Evolutionary conservation across 2,888 invertebrate genomes (phyloP), one percentile per base, ranked within the genome.

Genomic region (Scaptomyza caliginosa): DNA sequence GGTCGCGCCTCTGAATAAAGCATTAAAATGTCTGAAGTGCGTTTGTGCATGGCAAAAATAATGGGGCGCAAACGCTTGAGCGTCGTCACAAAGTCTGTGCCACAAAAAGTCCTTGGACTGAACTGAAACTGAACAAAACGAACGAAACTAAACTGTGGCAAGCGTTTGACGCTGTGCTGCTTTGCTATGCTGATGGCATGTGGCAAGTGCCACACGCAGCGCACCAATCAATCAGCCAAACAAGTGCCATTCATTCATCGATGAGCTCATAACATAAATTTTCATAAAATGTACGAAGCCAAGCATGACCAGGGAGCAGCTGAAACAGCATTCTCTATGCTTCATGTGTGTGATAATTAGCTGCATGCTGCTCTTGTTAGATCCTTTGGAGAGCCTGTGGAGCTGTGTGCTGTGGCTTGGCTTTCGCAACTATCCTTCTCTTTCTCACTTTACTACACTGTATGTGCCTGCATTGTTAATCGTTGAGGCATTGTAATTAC

Each of bases 401-500:
- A 55, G 67, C 58, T 57, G 78, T 86, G 83, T 74, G 74, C 50
- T 63, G 23, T 43, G 32, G 51, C 17, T 23, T 46, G 32, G 17
- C 17, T 43, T 17, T 5, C 7, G 24, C n/a, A n/a, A n/a, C 42
- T 28, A 17, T 48, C 16, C 45, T 45, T 3, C 28, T 11, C 24
- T 24, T 6, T 5, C 24, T 24, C 3, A 1, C 10, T 26, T n/a
- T n/a, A n/a, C n/a, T n/a, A n/a, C n/a, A n/a, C n/a, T n/a, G n/a
- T n/a, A n/a, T n/a, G n/a, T n/a, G 40, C 54, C 59, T 75, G 86
- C 88, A 79, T 85, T 86, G 88, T 83, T 88, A 83, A 88, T 83
- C 81, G 88, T 67, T 69, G 65, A 65, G 77, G 67, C 84, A 79
- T 74, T 88, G 81, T 88, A 84, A 88, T 87, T 88, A 86, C 86